Percentiles rank a stretch among this genome's conserved stretches.
phyloP scores from a whole-genome alignment of 2,113 vertebrate genomes.

The Callaeas wilsoni region DNA sequence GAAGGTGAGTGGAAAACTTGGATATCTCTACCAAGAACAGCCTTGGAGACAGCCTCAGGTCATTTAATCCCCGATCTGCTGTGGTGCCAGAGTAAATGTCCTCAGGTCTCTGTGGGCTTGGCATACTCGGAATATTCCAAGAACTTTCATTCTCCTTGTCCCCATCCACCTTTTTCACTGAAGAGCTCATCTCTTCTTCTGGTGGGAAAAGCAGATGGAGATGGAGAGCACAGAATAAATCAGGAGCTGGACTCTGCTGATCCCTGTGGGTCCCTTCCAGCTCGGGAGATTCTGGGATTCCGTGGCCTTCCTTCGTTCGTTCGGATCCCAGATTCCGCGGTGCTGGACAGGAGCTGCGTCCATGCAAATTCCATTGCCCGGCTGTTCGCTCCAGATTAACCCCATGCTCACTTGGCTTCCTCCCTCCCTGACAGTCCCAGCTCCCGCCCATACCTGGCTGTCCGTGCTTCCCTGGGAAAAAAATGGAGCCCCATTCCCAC shows the following conservation, averaged over 20 bases:
- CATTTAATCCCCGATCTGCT: neutral
- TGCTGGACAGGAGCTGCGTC: neutral
- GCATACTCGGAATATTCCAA: neutral
- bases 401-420: neutral
- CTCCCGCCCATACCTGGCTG: neutral
- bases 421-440: neutral
- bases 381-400: too few species aligned
- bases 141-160: neutral
- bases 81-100: neutral
- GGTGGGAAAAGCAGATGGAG: accelerated
- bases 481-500: neutral
- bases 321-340: accelerated
- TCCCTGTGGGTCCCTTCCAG: neutral
- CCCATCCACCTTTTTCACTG: neutral
- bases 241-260: neutral
- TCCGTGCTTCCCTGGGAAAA: accelerated
- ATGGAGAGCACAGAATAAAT: neutral
- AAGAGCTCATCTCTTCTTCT: accelerated
- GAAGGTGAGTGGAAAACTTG: neutral
- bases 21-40: neutral
- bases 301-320: accelerated
- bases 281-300: neutral
- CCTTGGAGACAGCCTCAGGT: neutral
- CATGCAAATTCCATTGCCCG: neutral
- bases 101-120: neutral